Percentiles rank a stretch among this genome's conserved stretches.
Conservation (phyloP, 37 sponge, comb jelly and placozoan species). For the Tethya wilhelma region DNA sequence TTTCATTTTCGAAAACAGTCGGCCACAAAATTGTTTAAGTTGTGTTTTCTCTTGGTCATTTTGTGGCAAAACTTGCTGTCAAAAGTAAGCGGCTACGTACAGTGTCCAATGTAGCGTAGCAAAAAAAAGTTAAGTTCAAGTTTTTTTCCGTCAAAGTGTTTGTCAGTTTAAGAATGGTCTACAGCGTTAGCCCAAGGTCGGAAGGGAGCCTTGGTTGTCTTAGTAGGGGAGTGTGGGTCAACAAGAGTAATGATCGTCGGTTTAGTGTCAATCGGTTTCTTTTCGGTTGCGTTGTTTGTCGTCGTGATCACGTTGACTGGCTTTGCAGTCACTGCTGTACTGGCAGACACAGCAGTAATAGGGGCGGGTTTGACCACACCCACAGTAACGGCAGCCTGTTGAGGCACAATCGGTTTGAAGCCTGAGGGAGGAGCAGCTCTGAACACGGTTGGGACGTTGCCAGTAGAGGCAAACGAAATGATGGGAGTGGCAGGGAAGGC, state of each 20-base stretch:
- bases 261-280: neutral
- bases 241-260: neutral
- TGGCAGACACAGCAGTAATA: neutral
- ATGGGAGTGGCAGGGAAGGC: constrained; percentile 55
- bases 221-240: constrained; percentile 36
- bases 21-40: constrained; percentile 1
- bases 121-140: no score
- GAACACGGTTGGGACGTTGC: constrained; percentile 38
- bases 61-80: neutral
- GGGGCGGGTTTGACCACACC: constrained; percentile 24
- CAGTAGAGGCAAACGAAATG: constrained; percentile 56
- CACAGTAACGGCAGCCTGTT: constrained; percentile 10
- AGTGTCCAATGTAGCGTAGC: no score
- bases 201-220: constrained; percentile 70
- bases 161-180: constrained; percentile 21
- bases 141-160: neutral
- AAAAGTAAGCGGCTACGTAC: neutral
- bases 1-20: no score
- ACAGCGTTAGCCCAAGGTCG: constrained; percentile 74
- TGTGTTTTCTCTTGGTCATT: neutral
- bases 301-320: neutral
- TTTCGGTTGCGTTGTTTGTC: neutral
- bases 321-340: neutral
- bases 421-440: constrained; percentile 17
- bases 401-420: constrained; percentile 20